Evolutionary conservation across 2,888 invertebrate genomes (phyloP).

Genomic region (Eledona agricola): DNA sequence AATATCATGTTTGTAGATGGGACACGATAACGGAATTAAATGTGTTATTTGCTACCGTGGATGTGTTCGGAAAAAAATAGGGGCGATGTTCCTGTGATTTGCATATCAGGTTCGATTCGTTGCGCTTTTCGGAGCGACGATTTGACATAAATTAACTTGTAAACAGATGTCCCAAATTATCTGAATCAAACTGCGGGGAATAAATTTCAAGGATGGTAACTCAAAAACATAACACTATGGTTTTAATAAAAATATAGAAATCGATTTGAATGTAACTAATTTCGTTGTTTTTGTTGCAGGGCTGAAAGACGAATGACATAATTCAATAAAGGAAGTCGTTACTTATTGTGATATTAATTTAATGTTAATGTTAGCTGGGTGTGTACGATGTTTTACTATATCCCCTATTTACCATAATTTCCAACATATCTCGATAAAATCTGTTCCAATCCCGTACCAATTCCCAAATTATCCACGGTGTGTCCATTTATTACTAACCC

Average conservation of each 20-base stretch:
- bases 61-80: not conserved
- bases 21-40: conserved; percentile 29
- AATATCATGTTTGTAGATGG: conserved; percentile 31
- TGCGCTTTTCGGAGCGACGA: conserved; percentile 49
- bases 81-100: conserved; percentile 43
- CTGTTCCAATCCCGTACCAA: conserved; percentile 43
- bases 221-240: no score
- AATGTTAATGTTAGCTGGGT: conserved; percentile 29
- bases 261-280: no score
- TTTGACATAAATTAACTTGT: conserved; percentile 55
- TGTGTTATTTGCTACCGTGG: conserved; percentile 32
- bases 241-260: no score
- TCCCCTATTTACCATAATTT: conserved; percentile 8
- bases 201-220: no score
- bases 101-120: conserved; percentile 49
- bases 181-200: no score
- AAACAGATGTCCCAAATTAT: conserved; percentile 57
- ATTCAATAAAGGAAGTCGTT: conserved; percentile 43
- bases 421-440: conserved; percentile 41
- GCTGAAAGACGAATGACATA: conserved; percentile 59
- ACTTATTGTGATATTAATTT: conserved; percentile 47
- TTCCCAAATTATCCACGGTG: conserved; percentile 45
- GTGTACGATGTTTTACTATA: conserved; percentile 25
- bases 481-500: conserved; percentile 46
- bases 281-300: conserved; percentile 54